Conservation (phyloP, 2,113 vertebrate genomes). For the Turnix velox region DNA sequence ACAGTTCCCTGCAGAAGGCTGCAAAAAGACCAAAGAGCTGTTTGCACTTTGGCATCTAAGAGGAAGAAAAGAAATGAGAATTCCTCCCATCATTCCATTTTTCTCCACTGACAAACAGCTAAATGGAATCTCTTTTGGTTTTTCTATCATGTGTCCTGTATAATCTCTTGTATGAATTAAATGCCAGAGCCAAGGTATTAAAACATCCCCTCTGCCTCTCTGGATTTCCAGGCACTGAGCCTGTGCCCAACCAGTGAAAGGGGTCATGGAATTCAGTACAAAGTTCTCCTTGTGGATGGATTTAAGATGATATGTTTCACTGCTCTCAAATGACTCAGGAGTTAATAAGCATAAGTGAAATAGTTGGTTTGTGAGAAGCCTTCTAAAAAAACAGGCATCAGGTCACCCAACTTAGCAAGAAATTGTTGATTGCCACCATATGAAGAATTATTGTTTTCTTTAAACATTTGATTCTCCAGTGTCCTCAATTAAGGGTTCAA, state of each 20-base stretch:
- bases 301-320: background rate
- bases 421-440: background rate
- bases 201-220: background rate
- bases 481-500: background rate
- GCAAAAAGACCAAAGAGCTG: background rate
- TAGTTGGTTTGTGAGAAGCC: background rate
- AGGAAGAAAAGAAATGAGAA: background rate
- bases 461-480: background rate
- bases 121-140: background rate
- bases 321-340: background rate
- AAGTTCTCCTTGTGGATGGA: background rate
- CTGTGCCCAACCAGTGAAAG: background rate
- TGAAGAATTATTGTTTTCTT: background rate
- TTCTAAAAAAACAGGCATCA: background rate
- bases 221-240: background rate
- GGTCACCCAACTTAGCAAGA: background rate
- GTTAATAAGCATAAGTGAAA: background rate
- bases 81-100: background rate
- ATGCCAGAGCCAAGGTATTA: background rate
- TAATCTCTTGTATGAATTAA: background rate
- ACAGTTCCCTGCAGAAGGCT: rapidly evolving
- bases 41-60: background rate
- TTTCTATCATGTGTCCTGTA: background rate
- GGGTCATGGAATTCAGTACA: background rate
- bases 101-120: background rate